These are phyloP conservation scores for Watsonalla binaria DNA, from an alignment of 2,888 invertebrate genomes.

Conservation along the genomic window DNA sequence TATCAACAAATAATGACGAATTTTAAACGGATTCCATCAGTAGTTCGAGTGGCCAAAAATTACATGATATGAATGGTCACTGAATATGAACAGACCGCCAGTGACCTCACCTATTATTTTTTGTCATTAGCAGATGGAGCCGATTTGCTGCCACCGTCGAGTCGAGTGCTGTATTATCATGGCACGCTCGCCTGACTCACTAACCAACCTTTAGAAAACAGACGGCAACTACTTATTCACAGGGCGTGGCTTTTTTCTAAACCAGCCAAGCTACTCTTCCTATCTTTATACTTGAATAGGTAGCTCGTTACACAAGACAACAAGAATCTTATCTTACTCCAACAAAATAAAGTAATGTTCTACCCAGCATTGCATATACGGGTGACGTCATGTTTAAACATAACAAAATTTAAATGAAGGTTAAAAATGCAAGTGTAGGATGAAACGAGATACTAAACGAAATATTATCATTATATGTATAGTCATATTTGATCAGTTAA, in stretches of 20 bases:
- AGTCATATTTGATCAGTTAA: no score
- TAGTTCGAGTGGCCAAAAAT: conserved; percentile 18
- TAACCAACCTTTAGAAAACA: conserved; percentile 24
- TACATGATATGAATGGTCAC: conserved; percentile 25
- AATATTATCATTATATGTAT: no score
- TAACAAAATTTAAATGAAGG: conserved; percentile 36
- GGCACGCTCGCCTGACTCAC: conserved; percentile 36
- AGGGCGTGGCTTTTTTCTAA: conserved; percentile 32
- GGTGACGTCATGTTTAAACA: conserved; percentile 38
- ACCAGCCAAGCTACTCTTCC: background rate
- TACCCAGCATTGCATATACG: conserved; percentile 22
- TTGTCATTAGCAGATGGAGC: conserved; percentile 45
- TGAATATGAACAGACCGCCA: conserved; percentile 27
- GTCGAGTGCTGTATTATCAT: conserved; percentile 31
- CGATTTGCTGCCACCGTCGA: conserved; percentile 6
- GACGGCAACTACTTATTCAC: conserved; percentile 17
- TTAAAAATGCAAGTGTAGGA: conserved; percentile 34
- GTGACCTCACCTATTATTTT: conserved; percentile 54
- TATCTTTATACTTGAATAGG: background rate
- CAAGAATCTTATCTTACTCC: background rate
- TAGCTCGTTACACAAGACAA: background rate
- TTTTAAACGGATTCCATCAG: conserved; percentile 22
- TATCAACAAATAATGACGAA: conserved; percentile 30
- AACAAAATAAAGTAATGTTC: background rate
- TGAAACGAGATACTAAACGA: conserved; percentile 18